These are phyloP conservation scores for Drosophila quasianomalipes DNA, from an alignment of 2,888 invertebrate species.

Conservation along the genomic window DNA sequence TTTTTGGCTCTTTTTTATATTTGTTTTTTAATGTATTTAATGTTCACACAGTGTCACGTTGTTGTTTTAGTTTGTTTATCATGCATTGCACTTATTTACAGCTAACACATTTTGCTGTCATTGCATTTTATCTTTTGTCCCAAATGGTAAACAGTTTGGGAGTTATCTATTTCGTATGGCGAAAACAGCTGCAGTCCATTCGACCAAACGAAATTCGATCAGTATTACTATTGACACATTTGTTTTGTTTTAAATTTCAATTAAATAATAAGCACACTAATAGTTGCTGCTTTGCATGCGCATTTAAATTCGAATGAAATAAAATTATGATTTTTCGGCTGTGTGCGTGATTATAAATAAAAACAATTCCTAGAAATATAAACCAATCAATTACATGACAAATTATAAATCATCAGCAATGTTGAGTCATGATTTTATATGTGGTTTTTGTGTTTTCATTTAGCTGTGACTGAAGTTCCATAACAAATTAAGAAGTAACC, in stretches of 20 bases:
- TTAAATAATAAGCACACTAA: slow-evolving; percentile 11
- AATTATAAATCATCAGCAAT: slow-evolving; percentile 15
- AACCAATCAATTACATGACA: slow-evolving; percentile 6
- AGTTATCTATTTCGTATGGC: slow-evolving; percentile 55
- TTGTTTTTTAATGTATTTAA: slow-evolving; percentile 57
- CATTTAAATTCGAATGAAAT: slow-evolving; percentile 17
- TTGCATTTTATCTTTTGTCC: slow-evolving; percentile 58
- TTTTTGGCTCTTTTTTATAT: background rate
- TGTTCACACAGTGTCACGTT: slow-evolving; percentile 77
- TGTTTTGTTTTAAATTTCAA: slow-evolving; percentile 20
- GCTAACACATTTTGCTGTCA: slow-evolving; percentile 48
- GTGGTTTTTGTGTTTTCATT: slow-evolving; percentile 22
- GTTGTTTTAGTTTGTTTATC: slow-evolving; percentile 64
- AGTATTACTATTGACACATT: slow-evolving; percentile 48
- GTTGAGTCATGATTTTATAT: slow-evolving; percentile 15
- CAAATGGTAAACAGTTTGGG: slow-evolving; percentile 64
- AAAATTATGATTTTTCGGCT: slow-evolving; percentile 5
- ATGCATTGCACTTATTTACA: slow-evolving; percentile 62
- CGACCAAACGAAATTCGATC: slow-evolving; percentile 50
- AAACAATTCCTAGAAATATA: background rate
- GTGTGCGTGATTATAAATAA: slow-evolving; percentile 16
- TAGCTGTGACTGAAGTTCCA: background rate
- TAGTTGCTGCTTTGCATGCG: slow-evolving; percentile 12
- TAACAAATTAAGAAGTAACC: background rate
- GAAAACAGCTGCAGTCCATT: slow-evolving; percentile 59